Base-by-base conservation (phyloP, 1,140 invertebrate species). In the Zaprionus vittiger region DNA sequence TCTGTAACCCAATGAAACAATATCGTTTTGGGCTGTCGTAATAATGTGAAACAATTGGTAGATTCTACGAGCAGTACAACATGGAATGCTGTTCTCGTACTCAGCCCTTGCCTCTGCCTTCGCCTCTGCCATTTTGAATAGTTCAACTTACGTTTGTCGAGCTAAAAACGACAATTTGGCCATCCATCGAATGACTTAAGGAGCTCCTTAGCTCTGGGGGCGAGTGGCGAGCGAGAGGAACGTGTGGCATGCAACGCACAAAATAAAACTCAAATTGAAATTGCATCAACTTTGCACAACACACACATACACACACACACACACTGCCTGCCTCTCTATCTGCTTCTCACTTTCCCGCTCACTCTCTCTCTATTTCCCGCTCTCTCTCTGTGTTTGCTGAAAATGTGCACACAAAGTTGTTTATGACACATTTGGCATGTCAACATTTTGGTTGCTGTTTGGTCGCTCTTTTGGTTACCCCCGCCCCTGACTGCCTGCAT, bases 351-450 rank as follows among this genome's bases (percentile, higher is more conserved):
- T 56, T 5, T 47, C 44, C 17, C 2, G 28, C 56, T 6, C 55
- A 54, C 49, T 54, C 11, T 22, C n/a, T 26, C 17, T 14, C n/a
- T 26, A 14, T 14, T 7, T 26, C 49, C n/a, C 14, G 4, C 34
- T 24, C 47, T 55, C 2, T 49, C 55, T 49, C 24, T 49, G 24
- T 49, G 44, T 37, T 20, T 59, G 31, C 56, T 24, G 62, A 56
- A 68, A 68, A 65, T 44, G 56, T 49, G 73, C 59, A 75, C 59
- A 70, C 59, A 70, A 75, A 60, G 70, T 76, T 76, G 73, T 76
- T 76, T 76, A 72, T 76, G 73, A 76, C 73, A 77, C 63, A 77
- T 77, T 77, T 77, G 75, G 70, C 70, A 67, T 77, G 75, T 73
- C 57, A 77, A 73, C 70, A 75, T 71, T 75, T 71, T 64, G 73